Evolutionary conservation across 2,888 invertebrate genomes (phyloP).

Genomic region (Campaea margaritaria): DNA sequence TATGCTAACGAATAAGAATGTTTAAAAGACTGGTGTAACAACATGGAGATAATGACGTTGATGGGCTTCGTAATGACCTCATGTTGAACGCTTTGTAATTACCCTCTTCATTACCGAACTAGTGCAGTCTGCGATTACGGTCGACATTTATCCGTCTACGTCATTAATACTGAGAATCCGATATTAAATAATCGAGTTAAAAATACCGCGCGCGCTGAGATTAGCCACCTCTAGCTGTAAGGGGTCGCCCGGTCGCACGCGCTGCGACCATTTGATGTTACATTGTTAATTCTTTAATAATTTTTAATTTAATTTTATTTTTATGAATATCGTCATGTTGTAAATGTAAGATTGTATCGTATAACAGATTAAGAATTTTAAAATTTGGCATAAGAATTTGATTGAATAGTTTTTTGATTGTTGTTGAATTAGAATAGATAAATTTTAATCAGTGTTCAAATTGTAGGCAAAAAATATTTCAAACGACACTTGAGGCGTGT

Average conservation of each 20-base stretch:
- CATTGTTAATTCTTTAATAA: too few species aligned
- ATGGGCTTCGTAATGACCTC: slow-evolving; percentile 1
- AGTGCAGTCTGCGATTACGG: slow-evolving; percentile 6
- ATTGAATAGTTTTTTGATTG: background rate
- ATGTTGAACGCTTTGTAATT: slow-evolving; percentile 8
- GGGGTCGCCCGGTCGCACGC: background rate
- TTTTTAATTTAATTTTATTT: background rate
- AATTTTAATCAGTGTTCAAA: slow-evolving; percentile 5
- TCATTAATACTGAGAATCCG: slow-evolving; percentile 18
- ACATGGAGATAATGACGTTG: slow-evolving; percentile 18
- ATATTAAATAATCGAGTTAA: slow-evolving; percentile 20
- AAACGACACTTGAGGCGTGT: slow-evolving; percentile 15
- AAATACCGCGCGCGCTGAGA: slow-evolving; percentile 14
- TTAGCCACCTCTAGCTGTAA: background rate
- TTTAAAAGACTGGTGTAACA: slow-evolving; percentile 35
- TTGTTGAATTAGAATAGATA: slow-evolving; percentile 9
- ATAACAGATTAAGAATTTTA: background rate
- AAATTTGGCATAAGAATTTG: background rate
- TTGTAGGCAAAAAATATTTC: background rate
- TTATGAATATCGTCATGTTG: background rate
- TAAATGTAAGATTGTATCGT: background rate
- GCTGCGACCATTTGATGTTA: background rate
- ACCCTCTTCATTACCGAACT: slow-evolving; percentile 4
- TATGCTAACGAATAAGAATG: slow-evolving; percentile 18
- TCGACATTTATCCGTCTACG: slow-evolving; percentile 16